phyloP scores from a whole-genome alignment of 2,113 vertebrate species.

The Oenanthe oenanthe region DNA sequence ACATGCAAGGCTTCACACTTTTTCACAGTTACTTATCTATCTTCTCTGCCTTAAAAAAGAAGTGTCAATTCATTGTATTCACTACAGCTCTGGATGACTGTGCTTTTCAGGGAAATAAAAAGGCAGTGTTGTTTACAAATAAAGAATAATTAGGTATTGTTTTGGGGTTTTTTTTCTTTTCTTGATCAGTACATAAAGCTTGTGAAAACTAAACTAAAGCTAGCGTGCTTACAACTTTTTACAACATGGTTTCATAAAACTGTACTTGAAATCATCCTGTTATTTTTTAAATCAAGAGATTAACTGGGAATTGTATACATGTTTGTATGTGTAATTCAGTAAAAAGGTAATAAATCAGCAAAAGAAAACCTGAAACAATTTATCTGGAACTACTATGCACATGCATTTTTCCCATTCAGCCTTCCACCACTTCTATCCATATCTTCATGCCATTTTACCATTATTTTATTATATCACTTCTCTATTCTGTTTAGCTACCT shows the following conservation, averaged over 20 bases:
- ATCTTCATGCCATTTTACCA: background rate
- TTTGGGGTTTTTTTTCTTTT: background rate
- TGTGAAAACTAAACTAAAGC: background rate
- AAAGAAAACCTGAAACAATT: background rate
- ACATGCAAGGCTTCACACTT: background rate
- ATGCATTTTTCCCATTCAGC: background rate
- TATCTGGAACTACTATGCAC: background rate
- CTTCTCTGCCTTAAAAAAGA: background rate
- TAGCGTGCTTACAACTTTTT: background rate
- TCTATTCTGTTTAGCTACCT: background rate
- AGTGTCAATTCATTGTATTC: background rate
- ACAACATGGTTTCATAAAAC: background rate
- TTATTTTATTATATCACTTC: background rate
- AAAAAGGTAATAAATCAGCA: background rate
- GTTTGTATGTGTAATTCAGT: background rate
- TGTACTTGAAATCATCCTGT: background rate
- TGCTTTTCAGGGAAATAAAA: background rate
- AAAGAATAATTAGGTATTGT: background rate
- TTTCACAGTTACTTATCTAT: background rate
- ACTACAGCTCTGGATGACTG: background rate
- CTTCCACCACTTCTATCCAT: background rate
- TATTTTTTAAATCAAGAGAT: background rate
- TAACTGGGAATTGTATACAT: background rate
- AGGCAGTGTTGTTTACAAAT: background rate
- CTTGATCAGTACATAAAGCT: background rate